Percentiles rank a stretch among this genome's conserved stretches.
These are phyloP conservation scores for Pseudomugil gertrudae DNA, from an alignment of 2,797 vertebrate genomes.

Conservation along the genomic window DNA sequence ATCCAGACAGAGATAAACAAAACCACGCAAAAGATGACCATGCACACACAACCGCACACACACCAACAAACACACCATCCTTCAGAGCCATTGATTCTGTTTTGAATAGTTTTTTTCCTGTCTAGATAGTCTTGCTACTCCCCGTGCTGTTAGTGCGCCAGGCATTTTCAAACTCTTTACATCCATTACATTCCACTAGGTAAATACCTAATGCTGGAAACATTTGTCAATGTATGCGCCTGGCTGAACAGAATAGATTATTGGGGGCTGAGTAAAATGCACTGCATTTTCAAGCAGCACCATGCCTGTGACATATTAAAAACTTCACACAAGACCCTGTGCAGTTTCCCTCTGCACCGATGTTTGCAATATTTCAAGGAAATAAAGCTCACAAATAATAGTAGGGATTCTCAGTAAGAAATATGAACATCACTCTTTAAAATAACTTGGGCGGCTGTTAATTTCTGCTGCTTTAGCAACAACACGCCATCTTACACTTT, in stretches of 20 bases:
- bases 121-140: constrained; percentile 78
- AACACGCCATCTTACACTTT: not conserved
- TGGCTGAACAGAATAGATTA: constrained; percentile 86
- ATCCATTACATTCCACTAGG: constrained; percentile 86
- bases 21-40: constrained; percentile 20
- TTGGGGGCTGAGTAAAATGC: constrained; percentile 82
- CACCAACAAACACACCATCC: constrained; percentile 41
- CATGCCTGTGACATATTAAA: constrained; percentile 79
- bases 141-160: constrained; percentile 78
- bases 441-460: constrained; percentile 20
- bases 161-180: constrained; percentile 83
- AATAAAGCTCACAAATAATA: constrained; percentile 58
- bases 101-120: constrained; percentile 73
- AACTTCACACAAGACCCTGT: constrained; percentile 69
- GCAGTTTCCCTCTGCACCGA: constrained; percentile 29
- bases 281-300: constrained; percentile 82
- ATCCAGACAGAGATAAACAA: constrained; percentile 30
- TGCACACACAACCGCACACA: constrained; percentile 11
- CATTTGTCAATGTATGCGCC: constrained; percentile 86
- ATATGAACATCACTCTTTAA: constrained; percentile 49
- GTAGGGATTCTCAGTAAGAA: constrained; percentile 50
- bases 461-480: constrained; percentile 31
- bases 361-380: constrained; percentile 66
- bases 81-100: constrained; percentile 74
- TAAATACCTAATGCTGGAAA: constrained; percentile 86